Evolutionary conservation across 2,113 vertebrate genomes (phyloP).

Genomic region (Psophia crepitans): DNA sequence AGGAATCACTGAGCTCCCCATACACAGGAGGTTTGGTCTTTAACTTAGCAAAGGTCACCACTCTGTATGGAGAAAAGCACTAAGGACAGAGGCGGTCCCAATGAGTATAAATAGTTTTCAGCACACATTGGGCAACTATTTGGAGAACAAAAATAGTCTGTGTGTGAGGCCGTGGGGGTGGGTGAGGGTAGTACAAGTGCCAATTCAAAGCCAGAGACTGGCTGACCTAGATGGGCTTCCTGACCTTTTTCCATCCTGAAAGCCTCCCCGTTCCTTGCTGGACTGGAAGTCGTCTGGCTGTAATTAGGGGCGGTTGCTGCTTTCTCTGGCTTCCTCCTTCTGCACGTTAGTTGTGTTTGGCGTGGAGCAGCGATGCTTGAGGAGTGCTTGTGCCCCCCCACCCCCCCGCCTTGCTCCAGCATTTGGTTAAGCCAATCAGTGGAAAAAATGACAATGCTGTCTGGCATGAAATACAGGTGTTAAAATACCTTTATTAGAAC

Average conservation of each 20-base stretch:
- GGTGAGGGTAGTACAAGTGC: slow-evolving; percentile 46
- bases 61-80: slow-evolving; percentile 46
- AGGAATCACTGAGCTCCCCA: not conserved
- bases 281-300: slow-evolving; percentile 56
- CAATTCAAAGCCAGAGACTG: slow-evolving; percentile 63
- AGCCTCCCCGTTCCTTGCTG: slow-evolving; percentile 28
- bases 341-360: slow-evolving; percentile 70
- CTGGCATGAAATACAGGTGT: slow-evolving; percentile 67
- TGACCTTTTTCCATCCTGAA: slow-evolving; percentile 68
- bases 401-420: not conserved
- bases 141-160: slow-evolving; percentile 73
- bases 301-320: slow-evolving; percentile 62
- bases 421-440: slow-evolving; percentile 48
- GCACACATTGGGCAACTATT: slow-evolving; percentile 72
- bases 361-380: slow-evolving; percentile 44
- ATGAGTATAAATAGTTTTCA: slow-evolving; percentile 73
- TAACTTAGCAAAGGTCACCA: slow-evolving; percentile 62
- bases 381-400: not conserved
- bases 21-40: not conserved
- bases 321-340: slow-evolving; percentile 68
- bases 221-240: slow-evolving; percentile 60
- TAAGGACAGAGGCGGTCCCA: slow-evolving; percentile 64
- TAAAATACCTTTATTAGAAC: slow-evolving; percentile 75
- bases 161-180: slow-evolving; percentile 45
- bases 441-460: slow-evolving; percentile 73